phyloP scores from a whole-genome alignment of 1,140 invertebrate species.

The Acyrthosiphon pisum region DNA sequence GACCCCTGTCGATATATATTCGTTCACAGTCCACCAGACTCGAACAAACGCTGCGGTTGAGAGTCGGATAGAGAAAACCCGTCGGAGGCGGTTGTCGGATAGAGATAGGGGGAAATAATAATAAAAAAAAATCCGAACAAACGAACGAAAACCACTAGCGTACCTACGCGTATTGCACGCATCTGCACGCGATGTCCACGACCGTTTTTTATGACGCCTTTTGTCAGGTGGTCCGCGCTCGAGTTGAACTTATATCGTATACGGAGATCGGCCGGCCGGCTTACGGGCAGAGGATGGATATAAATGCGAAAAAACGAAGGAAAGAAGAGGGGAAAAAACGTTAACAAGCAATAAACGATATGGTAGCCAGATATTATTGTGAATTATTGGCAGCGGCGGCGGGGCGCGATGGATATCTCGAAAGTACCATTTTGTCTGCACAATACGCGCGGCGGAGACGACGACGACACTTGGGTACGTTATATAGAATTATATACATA shows the following conservation, averaged over 20 bases:
- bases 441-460: neutral
- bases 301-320: neutral
- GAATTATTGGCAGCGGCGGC: neutral
- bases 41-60: neutral
- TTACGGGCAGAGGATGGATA: neutral
- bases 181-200: conserved; percentile 1
- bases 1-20: conserved; percentile 22
- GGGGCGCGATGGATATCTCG: conserved; percentile 40
- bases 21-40: conserved; percentile 29
- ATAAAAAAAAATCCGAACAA: neutral
- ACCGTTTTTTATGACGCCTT: conserved; percentile 32
- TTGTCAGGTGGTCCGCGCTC: neutral
- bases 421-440: conserved; percentile 41
- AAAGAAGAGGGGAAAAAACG: conserved; percentile 9
- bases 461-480: neutral
- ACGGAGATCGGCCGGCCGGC: neutral
- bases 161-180: conserved; percentile 8
- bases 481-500: neutral
- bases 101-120: neutral
- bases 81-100: neutral
- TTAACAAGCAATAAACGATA: conserved; percentile 52
- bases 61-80: too few relatives aligned
- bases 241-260: neutral
- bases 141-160: neutral
- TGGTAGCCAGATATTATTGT: conserved; percentile 54